Evolutionary conservation across 2,113 vertebrate genomes (phyloP), one percentile per base, ranked within the genome.

Genomic region (Lamprologus tigripictilis): DNA sequence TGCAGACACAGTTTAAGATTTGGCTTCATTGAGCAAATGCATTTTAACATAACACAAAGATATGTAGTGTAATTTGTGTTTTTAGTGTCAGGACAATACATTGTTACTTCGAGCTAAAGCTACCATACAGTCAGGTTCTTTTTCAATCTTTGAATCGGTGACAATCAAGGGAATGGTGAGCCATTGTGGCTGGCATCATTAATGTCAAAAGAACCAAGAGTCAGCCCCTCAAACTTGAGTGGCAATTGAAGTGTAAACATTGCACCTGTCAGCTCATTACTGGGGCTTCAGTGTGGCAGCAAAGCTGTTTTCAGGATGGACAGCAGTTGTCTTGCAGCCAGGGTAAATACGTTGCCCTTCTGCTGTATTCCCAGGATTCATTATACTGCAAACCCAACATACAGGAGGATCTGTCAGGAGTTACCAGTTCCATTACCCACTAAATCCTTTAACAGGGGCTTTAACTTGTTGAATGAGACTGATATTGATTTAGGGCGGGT

Each of bases 241-340:
- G 86, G 87, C 92, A 94, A 94, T 92, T 57, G 51, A 84, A 93
- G 92, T 89, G 89, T 93, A 94, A 96, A 94, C 94, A 93, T 88
- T 79, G 89, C 94, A 93, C 89, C 94, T 95, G 94, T 96, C 95
- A 96, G 93, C 96, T 96, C 95, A 96, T 96, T 96, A 96, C 94
- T n/a, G 82, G 82, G 73, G 86, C 89, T 88, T 93, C 91, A 91
- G 86, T 86, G 92, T 90, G 90, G 95, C 89, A 88, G 89, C 82
- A 31, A 26, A 81, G 89, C 80, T 84, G 95, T 92, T 92, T 85
- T 86, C 83, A 88, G 87, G 91, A 90, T 89, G 92, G 94, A 94
- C 85, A 63, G 83, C 92, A 51, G 91, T 92, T 92, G 86, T 91
- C 92, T 91, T 87, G 86, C 84, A 88, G 92, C 86, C 82, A 80